These are phyloP conservation scores for Podarcis lilfordi DNA, from an alignment of 2,797 vertebrate species.

Conservation along the genomic window DNA sequence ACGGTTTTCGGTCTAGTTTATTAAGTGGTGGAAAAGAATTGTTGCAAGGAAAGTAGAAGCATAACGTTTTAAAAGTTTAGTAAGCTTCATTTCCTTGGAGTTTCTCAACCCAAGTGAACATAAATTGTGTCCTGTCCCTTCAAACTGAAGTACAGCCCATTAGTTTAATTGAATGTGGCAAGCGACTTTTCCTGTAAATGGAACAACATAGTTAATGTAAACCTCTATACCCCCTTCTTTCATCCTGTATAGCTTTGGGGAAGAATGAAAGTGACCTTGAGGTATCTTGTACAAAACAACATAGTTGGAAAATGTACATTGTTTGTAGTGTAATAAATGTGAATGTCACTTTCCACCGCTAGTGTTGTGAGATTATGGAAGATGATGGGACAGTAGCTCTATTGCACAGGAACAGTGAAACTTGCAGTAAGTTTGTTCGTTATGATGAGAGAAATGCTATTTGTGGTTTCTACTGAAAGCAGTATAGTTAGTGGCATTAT, in stretches of 20 bases:
- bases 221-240: not conserved
- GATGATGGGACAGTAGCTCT: not conserved
- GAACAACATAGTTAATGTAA: not conserved
- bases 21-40: not conserved
- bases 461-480: not conserved
- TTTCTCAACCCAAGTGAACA: constrained; percentile 8
- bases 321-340: not conserved
- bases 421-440: not conserved
- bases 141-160: not conserved
- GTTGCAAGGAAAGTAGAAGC: not conserved
- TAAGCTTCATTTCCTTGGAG: not conserved
- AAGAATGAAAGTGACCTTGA: not conserved
- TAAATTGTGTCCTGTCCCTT: not conserved
- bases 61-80: not conserved
- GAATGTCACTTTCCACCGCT: not conserved
- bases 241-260: not conserved
- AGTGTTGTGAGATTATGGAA: not conserved
- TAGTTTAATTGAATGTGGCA: not conserved
- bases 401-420: not conserved
- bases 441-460: not conserved
- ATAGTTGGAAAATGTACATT: not conserved
- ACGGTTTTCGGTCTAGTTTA: not conserved
- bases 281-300: not conserved
- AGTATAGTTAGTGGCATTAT: not conserved
- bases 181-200: not conserved